Conservation (phyloP, 2,797 vertebrate species). For the Notolabrus celidotus region DNA sequence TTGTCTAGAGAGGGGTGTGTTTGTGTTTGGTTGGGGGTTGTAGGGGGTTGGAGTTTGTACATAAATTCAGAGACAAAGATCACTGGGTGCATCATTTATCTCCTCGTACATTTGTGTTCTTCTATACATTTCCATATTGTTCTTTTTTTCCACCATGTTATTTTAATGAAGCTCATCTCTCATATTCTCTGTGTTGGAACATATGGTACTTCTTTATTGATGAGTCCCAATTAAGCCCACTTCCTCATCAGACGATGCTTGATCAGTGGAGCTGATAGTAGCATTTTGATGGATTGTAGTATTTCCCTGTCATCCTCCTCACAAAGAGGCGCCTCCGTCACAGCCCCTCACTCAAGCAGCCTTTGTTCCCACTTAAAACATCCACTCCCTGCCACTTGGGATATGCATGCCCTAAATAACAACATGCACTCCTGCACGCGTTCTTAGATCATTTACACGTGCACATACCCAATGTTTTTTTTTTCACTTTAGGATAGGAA, state of each 20-base stretch:
- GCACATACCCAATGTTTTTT: constrained; percentile 22
- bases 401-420: constrained; percentile 64
- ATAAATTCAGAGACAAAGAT: constrained; percentile 26
- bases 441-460: constrained; percentile 47
- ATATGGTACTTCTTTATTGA: constrained; percentile 68
- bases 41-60: not conserved
- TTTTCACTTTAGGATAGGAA: constrained; percentile 31
- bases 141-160: constrained; percentile 22
- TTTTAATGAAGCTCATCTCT: constrained; percentile 71
- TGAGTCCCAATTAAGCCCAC: constrained; percentile 69
- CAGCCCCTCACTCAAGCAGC: constrained; percentile 45
- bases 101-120: constrained; percentile 39
- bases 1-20: constrained; percentile 42
- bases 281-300: constrained; percentile 60
- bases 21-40: constrained; percentile 14
- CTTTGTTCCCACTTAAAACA: constrained; percentile 66
- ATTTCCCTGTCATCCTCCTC: constrained; percentile 53
- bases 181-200: constrained; percentile 49
- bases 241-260: constrained; percentile 66
- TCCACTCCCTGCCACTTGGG: constrained; percentile 41
- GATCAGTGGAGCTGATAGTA: constrained; percentile 72
- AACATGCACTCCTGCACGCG: constrained; percentile 14
- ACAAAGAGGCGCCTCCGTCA: constrained; percentile 54
- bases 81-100: not conserved
- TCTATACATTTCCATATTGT: constrained; percentile 3